A percentile compares a stretch with the other conserved stretches of the same genome.
Evolutionary conservation across 2,888 invertebrate genomes (phyloP).

Genomic region (Cotesia congregata): DNA sequence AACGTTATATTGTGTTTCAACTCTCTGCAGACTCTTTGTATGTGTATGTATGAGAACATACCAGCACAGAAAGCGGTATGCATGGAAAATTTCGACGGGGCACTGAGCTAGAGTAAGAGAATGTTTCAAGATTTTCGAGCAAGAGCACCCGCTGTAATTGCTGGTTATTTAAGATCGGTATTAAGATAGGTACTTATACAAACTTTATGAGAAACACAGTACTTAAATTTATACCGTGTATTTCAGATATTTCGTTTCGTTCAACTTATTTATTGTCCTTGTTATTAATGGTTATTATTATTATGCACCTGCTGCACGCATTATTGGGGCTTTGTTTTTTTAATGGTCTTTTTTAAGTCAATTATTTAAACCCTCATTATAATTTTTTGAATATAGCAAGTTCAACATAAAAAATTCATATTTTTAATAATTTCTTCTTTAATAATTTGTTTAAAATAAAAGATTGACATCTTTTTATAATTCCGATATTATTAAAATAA

Average conservation of each 20-base stretch:
- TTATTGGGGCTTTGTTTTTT: neutral
- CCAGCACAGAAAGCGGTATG: slow-evolving; percentile 5
- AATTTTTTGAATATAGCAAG: too few relatives aligned
- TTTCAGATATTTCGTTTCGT: neutral
- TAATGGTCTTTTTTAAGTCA: neutral
- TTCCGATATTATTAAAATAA: too few relatives aligned
- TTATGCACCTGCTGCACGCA: neutral
- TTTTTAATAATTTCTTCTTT: too few relatives aligned
- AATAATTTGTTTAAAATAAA: too few relatives aligned
- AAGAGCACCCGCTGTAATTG: neutral
- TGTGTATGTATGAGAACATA: slow-evolving; percentile 11
- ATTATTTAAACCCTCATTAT: too few relatives aligned
- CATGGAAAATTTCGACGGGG: slow-evolving; percentile 18
- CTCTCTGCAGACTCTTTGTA: neutral
- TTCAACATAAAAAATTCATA: too few relatives aligned
- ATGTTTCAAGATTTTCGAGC: slow-evolving; percentile 22
- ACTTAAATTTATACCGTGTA: slow-evolving; percentile 1
- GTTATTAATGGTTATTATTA: neutral
- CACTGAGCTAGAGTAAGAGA: slow-evolving; percentile 3
- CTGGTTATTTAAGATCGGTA: slow-evolving; percentile 11
- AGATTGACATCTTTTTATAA: too few relatives aligned
- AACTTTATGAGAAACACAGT: slow-evolving; percentile 1
- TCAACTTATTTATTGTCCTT: neutral
- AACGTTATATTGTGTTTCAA: slow-evolving; percentile 23
- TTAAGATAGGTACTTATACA: slow-evolving; percentile 12